A percentile compares a stretch with the other conserved stretches of the same genome.
Conservation (phyloP, 2,113 vertebrate species). For the Baryphthengus martii region DNA sequence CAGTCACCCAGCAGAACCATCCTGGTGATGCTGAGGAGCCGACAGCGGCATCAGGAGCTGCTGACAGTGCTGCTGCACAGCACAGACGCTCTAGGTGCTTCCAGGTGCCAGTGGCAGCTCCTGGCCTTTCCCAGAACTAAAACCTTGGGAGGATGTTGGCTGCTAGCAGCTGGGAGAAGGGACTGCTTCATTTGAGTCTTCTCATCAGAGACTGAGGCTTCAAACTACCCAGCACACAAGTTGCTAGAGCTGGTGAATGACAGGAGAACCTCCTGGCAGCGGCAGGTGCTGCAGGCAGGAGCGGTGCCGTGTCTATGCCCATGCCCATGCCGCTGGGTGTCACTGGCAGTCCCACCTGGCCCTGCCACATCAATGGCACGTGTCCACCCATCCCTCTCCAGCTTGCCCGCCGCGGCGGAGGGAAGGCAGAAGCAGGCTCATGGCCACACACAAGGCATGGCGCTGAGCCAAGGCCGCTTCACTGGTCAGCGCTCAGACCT, state of each 20-base stretch:
- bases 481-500: background rate
- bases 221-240: background rate
- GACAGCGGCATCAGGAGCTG: rapidly evolving
- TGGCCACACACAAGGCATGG: background rate
- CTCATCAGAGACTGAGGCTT: background rate
- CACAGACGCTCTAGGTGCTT: background rate
- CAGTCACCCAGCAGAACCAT: background rate
- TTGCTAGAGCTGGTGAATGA: background rate
- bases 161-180: background rate
- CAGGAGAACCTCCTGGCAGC: background rate
- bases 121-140: background rate
- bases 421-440: background rate
- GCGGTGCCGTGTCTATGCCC: background rate
- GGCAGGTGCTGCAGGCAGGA: background rate
- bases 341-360: background rate
- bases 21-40: rapidly evolving
- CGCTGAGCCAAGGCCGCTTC: background rate
- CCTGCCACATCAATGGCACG: background rate
- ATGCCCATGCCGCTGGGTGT: background rate
- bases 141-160: background rate
- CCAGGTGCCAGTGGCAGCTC: rapidly evolving
- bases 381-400: background rate
- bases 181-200: background rate
- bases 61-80: rapidly evolving
- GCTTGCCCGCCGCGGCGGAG: rapidly evolving